Base-by-base conservation (phyloP, 2,888 invertebrate genomes). In the Trichogramma evanescens region DNA sequence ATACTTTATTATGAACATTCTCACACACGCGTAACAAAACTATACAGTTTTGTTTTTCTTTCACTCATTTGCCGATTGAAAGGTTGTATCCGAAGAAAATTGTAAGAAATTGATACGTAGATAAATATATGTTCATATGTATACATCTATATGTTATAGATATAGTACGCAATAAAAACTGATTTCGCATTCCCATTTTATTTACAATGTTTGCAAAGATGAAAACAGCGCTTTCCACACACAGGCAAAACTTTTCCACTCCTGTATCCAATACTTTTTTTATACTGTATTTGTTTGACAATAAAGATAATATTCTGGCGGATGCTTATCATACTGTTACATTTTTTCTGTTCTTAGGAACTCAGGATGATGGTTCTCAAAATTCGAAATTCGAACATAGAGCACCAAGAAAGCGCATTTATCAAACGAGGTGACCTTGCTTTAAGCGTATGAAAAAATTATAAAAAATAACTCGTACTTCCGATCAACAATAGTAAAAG, bases 21-120 rank as follows among this genome's bases (percentile, higher is more conserved):
- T 26, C 26, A 26, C 26, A 3, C 26, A 26, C 26, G 26, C 26
- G 26, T 26, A 26, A 26, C 26, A 26, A 26, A 26, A 26, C 26
- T 2, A 26, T 26, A 26, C 26, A 3, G 26, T 26, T 26, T 26
- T 26, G 26, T 45, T 9, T 9, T 38, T 40, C 61, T 52, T 48
- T 45, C 63, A 63, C 56, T 54, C 62, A 49, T 8, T 49, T 58
- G 53, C 56, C 50, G 48, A 65, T 70, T 66, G 26, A 67, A 71
- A 74, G 73, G 71, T 73, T 73, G 72, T 72, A 73, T 73, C 71
- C 72, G 72, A 71, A 71, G 69, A 71, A 72, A 70, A 67, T 67
- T 67, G 63, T 66, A 71, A 65, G 68, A 71, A 68, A 69, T 71
- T 69, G 70, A 74, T 70, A 73, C 69, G 70, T 72, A 72, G 71